Percentiles rank a stretch among this genome's conserved stretches.
Evolutionary conservation across 2,113 vertebrate species (phyloP).

Genomic region (Gorsachius goisagi): DNA sequence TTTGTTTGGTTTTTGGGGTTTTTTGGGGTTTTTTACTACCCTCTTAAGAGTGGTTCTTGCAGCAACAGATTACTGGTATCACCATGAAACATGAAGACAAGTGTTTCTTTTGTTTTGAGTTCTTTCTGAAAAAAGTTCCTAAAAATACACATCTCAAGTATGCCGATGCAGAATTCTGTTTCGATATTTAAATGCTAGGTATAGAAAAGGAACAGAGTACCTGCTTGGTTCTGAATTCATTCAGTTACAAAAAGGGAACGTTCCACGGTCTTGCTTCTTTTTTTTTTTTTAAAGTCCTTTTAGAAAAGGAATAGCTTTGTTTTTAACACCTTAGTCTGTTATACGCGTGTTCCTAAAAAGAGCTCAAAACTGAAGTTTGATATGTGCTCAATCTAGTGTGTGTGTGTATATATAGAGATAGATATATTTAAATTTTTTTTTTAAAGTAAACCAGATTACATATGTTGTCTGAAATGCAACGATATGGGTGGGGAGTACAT

Average conservation of each 20-base stretch:
- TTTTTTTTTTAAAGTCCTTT: background rate
- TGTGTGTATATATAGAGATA: background rate
- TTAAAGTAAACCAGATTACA: constrained; percentile 15
- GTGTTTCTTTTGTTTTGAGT: background rate
- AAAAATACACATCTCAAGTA: background rate
- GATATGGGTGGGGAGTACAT: constrained; percentile 53
- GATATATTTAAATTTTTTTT: background rate
- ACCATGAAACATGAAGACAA: background rate
- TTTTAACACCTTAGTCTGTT: constrained; percentile 17
- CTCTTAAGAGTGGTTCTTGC: constrained; percentile 12
- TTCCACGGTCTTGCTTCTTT: background rate
- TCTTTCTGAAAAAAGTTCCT: background rate
- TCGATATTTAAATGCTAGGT: background rate
- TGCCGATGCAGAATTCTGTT: constrained; percentile 18
- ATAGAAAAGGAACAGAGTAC: background rate
- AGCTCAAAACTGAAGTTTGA: constrained; percentile 6
- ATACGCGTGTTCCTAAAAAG: background rate
- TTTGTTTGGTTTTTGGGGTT: too few relatives aligned
- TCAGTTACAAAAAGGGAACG: background rate
- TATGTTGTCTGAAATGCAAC: constrained; percentile 53
- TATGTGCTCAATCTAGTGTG: background rate
- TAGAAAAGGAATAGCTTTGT: background rate
- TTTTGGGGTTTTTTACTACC: background rate
- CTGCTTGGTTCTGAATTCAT: background rate
- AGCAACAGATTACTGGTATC: background rate